A percentile compares a stretch with the other conserved stretches of the same genome.
These are phyloP conservation scores for Montifringilla adamsi DNA, from an alignment of 2,113 vertebrate genomes.

Conservation along the genomic window DNA sequence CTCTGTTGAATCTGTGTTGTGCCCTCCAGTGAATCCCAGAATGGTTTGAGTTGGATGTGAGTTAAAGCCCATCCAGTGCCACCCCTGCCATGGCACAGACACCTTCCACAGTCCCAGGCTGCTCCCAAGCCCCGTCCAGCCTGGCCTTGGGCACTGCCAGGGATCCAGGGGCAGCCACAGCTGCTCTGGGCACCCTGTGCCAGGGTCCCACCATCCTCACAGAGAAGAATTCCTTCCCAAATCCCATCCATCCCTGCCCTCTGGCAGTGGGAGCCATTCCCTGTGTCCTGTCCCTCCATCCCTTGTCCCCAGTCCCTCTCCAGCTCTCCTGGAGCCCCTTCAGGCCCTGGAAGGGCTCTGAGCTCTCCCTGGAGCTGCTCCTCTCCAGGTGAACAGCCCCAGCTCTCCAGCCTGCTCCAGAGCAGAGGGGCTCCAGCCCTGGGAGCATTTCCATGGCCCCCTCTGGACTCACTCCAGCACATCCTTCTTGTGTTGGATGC, in stretches of 20 bases:
- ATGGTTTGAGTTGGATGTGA: background rate
- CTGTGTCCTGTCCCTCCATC: background rate
- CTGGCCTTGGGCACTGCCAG: background rate
- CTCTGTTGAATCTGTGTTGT: background rate
- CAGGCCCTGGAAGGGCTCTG: background rate
- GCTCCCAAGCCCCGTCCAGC: background rate
- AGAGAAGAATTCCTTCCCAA: background rate
- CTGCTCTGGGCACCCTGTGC: background rate
- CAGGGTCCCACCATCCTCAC: background rate
- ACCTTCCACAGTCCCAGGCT: background rate
- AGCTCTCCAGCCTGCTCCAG: background rate
- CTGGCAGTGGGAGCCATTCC: background rate
- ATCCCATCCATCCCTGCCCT: fast-evolving
- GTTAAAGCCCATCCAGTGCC: background rate
- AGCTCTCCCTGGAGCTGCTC: background rate
- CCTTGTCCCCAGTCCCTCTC: background rate
- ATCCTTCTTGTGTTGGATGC: background rate
- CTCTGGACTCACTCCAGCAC: background rate
- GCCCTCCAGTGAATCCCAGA: background rate
- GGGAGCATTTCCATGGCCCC: background rate
- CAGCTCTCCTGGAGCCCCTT: background rate
- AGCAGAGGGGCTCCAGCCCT: background rate
- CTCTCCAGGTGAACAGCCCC: background rate
- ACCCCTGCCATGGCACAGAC: background rate
- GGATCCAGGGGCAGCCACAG: background rate